Base-by-base conservation (phyloP, 2,113 vertebrate genomes). In the Ramphastos sulfuratus region DNA sequence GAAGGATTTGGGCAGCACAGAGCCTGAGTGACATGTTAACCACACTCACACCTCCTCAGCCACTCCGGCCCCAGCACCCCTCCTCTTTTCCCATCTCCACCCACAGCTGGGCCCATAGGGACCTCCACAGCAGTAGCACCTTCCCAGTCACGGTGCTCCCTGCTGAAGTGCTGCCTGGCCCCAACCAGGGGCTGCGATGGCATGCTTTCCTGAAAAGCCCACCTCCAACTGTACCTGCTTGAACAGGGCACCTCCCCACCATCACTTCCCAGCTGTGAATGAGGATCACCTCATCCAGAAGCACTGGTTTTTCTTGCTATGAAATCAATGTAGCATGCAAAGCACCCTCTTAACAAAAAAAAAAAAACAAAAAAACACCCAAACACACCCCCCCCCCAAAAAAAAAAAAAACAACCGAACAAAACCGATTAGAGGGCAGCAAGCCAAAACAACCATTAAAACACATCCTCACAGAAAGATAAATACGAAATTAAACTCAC, bases 11-110 rank as follows among this genome's bases (percentile, higher is more conserved):
- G 61, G 33, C 73, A 88, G 55, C 46, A 39, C 28, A 4, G 18
- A 6, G 15, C 33, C 33, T 11, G 25, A 17, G n/a, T 11, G 46
- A 61, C 12, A 5, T 6, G 28, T 10, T 83, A 17, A 50, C 30
- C 9, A 15, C 3, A 6, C n/a, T 54, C 24, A 30, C 3, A 3
- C 19, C 16, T 55, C 70, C 64, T 42, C 52, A 46, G n/a, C 46
- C 1, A 2, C 46, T 73, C 33, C 50, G 1, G 0, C 28, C 24
- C 10, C 35, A 11, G 59, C 2, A 0, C 16, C 52, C 11, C 4
- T 55, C 20, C 37, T 66, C 59, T 55, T 59, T 23, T n/a, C 16
- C 13, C 23, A 17, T 60, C n/a, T 44, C 12, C 46, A 24, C 2
- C 24, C 14, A 37, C 33, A 37, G 64, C 52, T 6, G 0, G 46